Conservation (phyloP, 2,888 invertebrate species). For the Plagodis pulveraria region DNA sequence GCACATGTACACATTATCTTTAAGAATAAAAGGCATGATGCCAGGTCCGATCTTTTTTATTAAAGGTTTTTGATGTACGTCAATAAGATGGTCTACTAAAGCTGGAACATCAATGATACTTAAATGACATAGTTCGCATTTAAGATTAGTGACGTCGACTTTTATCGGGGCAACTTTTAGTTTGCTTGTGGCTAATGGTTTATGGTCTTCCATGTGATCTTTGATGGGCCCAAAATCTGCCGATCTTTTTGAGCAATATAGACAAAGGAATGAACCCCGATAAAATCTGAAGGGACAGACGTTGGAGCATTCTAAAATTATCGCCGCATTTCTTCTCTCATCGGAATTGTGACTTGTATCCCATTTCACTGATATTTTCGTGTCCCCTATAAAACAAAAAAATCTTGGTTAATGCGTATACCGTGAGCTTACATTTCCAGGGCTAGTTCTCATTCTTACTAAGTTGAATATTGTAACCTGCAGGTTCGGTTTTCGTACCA, state of each 20-base stretch:
- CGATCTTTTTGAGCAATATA: conserved; percentile 50
- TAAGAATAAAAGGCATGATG: conserved; percentile 11
- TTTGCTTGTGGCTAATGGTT: neutral
- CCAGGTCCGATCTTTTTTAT: conserved; percentile 6
- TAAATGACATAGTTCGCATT: conserved; percentile 13
- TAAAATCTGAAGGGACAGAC: conserved; percentile 70
- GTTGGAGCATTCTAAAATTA: conserved; percentile 69
- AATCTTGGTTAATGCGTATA: too few relatives aligned
- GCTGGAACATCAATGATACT: conserved; percentile 1
- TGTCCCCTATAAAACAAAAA: too few relatives aligned
- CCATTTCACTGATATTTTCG: too few relatives aligned
- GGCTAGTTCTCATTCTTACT: too few relatives aligned
- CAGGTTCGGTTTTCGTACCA: too few relatives aligned
- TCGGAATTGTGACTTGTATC: neutral
- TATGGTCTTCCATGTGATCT: conserved; percentile 1
- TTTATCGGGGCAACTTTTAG: neutral
- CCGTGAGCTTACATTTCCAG: too few relatives aligned
- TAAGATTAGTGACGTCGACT: conserved; percentile 11
- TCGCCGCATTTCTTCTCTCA: conserved; percentile 63
- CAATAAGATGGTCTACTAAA: conserved; percentile 18
- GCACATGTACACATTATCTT: conserved; percentile 6
- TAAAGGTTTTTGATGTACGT: conserved; percentile 9
- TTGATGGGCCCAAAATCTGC: conserved; percentile 9
- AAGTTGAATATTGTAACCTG: too few relatives aligned
- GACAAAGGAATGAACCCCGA: conserved; percentile 64